Base-by-base conservation (phyloP, 2,797 vertebrate species). In the Peromyscus aztecus region DNA sequence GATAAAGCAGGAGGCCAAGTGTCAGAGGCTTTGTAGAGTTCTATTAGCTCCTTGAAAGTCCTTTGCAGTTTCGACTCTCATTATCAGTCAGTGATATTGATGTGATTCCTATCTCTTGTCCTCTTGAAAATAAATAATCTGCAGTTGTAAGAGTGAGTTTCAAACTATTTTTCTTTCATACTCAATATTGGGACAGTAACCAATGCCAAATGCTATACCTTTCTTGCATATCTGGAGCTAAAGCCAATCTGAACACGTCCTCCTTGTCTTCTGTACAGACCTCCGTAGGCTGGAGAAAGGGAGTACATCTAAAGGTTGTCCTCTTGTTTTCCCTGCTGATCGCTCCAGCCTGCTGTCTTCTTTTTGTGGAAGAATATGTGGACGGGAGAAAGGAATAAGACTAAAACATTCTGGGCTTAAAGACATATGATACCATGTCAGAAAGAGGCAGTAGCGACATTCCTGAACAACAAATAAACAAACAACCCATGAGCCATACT, bases 91-190 rank as follows among this genome's bases (percentile, higher is more conserved):
- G 1, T 73, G 82, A 16, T 57, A 27, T 69, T 67, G 82, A 83
- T n/a, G 24, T 69, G 6, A n/a, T 89, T 69, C 16, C 17, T 91
- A 78, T 67, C 23, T 17, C 19, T 89, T 81, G 37, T 5, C 17
- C 16, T 69, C 46, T 78, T 69, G 40, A 73, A 67, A 94, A 91
- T 34, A 86, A 80, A 96, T 84, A 77, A 93, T 57, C 82, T 94
- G 2, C 12, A 94, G 34, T 43, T 86, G 2, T 86, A 87, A 71
- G 89, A 80, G 43, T 94, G 82, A 87, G 10, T 10, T 19, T 86
- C 10, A 69, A 65, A 37, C 61, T 80, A 31, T 77, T 24, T 10
- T 86, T 94, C 73, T 24, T 91, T 52, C 10, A 1, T 88, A 29
- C 1, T 24, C 86, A 84, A 55, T 71, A 69, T 76, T 57, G 14